A percentile compares a stretch with the other conserved stretches of the same genome.
Conservation (phyloP, 1,140 invertebrate species). For the Bradynema listronoti region DNA sequence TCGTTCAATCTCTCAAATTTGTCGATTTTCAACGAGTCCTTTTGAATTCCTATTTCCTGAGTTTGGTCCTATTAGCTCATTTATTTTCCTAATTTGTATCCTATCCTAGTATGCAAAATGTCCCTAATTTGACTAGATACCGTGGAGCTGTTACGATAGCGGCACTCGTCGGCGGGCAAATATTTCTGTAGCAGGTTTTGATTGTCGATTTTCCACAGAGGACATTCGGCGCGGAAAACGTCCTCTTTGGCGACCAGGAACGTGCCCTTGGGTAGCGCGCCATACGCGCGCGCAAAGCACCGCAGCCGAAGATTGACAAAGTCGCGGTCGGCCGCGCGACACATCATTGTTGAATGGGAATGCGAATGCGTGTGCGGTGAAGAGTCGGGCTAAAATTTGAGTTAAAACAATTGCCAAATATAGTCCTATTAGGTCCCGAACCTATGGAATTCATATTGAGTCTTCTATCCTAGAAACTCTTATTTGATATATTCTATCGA, state of each 20-base stretch:
- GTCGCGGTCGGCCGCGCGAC: neutral
- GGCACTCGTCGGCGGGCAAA: no score
- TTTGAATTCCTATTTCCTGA: neutral
- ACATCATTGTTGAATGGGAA: neutral
- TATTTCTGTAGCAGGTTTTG: conserved; percentile 42
- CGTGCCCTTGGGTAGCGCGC: conserved; percentile 24
- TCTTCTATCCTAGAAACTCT: no score
- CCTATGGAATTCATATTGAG: no score
- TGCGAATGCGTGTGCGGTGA: neutral
- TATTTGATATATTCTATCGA: no score
- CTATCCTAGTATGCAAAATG: neutral
- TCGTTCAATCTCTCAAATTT: neutral
- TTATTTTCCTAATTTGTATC: neutral
- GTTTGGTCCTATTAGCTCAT: conserved; percentile 4
- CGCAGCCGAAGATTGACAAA: conserved; percentile 5
- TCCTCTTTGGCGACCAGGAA: conserved; percentile 35
- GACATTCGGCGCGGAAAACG: conserved; percentile 27
- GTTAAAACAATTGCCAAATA: no score
- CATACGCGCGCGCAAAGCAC: conserved; percentile 14
- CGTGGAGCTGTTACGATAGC: no score
- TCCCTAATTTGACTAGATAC: no score
- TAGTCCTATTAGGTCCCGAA: no score
- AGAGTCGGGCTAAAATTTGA: neutral
- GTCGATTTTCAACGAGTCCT: neutral
- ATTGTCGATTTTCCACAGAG: conserved; percentile 35